A percentile compares a stretch with the other conserved stretches of the same genome.
These are phyloP conservation scores for Centropyge bicolor DNA, from an alignment of 2,797 vertebrate genomes.

Conservation along the genomic window DNA sequence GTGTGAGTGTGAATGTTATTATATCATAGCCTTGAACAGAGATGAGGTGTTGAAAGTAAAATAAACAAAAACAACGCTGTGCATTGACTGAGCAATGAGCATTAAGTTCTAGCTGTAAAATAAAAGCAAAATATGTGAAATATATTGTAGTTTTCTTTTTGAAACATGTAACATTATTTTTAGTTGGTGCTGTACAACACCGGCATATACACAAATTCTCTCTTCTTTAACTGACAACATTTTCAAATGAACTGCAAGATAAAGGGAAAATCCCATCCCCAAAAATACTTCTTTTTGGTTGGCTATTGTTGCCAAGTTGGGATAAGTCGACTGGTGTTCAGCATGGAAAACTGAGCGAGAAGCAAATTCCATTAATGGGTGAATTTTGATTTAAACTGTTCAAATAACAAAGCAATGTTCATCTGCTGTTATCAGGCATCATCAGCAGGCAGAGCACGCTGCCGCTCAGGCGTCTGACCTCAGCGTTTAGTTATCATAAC, in stretches of 20 bases:
- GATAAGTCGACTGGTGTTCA: neutral
- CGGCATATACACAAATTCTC: neutral
- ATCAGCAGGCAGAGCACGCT: slow-evolving; percentile 49
- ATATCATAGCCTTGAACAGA: neutral
- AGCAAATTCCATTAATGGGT: slow-evolving; percentile 14
- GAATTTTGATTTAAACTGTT: slow-evolving; percentile 47
- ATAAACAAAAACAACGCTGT: neutral
- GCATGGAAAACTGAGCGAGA: neutral
- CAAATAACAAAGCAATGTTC: slow-evolving; percentile 52
- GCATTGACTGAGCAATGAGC: neutral
- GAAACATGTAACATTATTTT: neutral
- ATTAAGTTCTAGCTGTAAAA: neutral
- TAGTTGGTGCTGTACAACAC: neutral
- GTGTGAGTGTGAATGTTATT: neutral
- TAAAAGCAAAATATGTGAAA: neutral
- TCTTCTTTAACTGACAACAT: too few relatives aligned
- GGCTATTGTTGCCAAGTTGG: neutral
- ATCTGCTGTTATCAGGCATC: slow-evolving; percentile 59
- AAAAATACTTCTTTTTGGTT: neutral
- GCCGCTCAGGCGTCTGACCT: slow-evolving; percentile 64
- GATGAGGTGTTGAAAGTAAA: neutral
- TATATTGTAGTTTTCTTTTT: neutral
- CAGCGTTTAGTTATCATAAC: slow-evolving; percentile 77
- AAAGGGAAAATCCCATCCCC: neutral
- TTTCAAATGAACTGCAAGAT: neutral